phyloP scores from a whole-genome alignment of 1,140 invertebrate species.

The Eriosoma lanigerum region DNA sequence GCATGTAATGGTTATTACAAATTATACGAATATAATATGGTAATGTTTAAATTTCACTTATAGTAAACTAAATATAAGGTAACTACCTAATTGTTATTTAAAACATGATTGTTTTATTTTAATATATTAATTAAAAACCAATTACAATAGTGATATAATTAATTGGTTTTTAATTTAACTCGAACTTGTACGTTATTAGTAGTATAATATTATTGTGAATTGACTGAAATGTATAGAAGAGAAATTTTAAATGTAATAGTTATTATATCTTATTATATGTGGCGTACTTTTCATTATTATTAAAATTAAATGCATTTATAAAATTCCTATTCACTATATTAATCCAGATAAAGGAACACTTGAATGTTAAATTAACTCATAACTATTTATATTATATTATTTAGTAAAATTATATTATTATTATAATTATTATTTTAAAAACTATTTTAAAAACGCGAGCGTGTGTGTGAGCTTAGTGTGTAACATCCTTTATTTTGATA shows the following conservation, averaged over 20 bases:
- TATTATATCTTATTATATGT: not conserved
- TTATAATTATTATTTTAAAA: too few relatives aligned
- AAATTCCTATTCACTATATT: too few relatives aligned
- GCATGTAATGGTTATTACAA: too few relatives aligned
- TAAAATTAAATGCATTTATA: too few relatives aligned
- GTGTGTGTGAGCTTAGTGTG: too few relatives aligned
- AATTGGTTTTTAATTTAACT: not conserved
- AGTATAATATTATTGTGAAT: not conserved
- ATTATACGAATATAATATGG: not conserved
- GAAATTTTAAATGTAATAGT: conserved; percentile 4
- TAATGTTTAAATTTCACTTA: not conserved
- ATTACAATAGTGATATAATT: not conserved
- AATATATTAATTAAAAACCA: not conserved
- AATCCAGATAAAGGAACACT: too few relatives aligned
- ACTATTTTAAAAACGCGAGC: too few relatives aligned
- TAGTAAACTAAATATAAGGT: not conserved
- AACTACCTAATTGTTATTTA: not conserved
- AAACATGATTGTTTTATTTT: not conserved
- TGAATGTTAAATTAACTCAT: too few relatives aligned
- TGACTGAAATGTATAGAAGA: not conserved
- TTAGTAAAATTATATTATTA: too few relatives aligned
- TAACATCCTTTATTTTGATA: too few relatives aligned
- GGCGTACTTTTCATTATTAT: not conserved
- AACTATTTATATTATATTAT: too few relatives aligned
- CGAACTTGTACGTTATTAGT: not conserved